These are phyloP conservation scores for Galendromus occidentalis DNA, from an alignment of 1,140 invertebrate species.

Conservation along the genomic window DNA sequence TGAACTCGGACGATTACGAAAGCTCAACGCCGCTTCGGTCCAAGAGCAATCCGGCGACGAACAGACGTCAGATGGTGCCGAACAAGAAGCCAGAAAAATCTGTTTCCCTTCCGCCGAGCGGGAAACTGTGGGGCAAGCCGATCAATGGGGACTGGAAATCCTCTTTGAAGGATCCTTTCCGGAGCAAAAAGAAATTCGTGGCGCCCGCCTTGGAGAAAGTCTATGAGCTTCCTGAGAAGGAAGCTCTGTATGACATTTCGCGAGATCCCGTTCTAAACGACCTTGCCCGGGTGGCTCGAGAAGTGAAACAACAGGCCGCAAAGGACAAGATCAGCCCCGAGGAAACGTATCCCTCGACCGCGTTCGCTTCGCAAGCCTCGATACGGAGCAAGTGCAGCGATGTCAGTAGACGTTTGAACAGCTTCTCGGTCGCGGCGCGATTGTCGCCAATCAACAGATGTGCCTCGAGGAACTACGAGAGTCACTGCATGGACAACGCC, in stretches of 20 bases:
- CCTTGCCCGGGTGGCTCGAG: not conserved
- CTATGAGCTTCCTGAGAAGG: slow-evolving; percentile 1
- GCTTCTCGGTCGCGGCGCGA: not conserved
- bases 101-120: not conserved
- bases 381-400: not conserved
- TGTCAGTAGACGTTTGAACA: not conserved
- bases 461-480: not conserved
- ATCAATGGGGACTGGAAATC: not conserved
- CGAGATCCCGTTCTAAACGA: not conserved
- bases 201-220: not conserved
- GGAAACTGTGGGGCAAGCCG: slow-evolving; percentile 5
- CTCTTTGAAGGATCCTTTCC: not conserved
- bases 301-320: not conserved
- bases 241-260: slow-evolving; percentile 7
- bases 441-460: not conserved
- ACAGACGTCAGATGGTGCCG: slow-evolving; percentile 1
- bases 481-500: not conserved
- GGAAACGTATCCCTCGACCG: not conserved
- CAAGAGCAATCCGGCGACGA: not conserved
- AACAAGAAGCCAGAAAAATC: not conserved
- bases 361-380: not conserved
- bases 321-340: not conserved
- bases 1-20: slow-evolving; percentile 5
- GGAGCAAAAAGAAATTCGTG: not conserved
- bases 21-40: not conserved